Evolutionary conservation across 2,113 vertebrate species (phyloP), one percentile per base, ranked within the genome.

Genomic region (Oophaga pumilio): DNA sequence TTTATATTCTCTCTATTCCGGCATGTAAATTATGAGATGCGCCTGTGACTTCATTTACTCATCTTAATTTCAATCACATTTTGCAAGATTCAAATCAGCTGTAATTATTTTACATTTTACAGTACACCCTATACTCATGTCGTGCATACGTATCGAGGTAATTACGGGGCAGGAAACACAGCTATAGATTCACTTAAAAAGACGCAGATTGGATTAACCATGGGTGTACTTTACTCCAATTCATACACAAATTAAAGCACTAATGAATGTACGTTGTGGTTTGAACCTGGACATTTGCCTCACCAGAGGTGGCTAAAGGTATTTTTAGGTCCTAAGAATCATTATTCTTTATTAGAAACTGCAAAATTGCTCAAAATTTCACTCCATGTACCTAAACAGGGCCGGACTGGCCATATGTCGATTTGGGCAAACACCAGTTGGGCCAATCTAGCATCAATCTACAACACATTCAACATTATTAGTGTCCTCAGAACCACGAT

Each of bases 51-150:
- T 87, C 86, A 83, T 87, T 87, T 87, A 87, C 86, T 76, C 87
- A 84, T 88, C 81, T 88, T 88, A 88, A 88, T 88, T 88, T 88
- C 87, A 88, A 88, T 88, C 87, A 88, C 87, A 88, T 81, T 88
- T 88, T 66, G 80, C 87, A 77, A 88, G 87, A 88, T 77, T 84
- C 81, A 84, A 88, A 88, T 88, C 87, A 88, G 87, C 87, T 53
- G 71, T 88, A 88, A 88, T 88, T 88, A 88, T 88, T 88, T 88
- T 84, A 76, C 87, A 88, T 88, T 88, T 83, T 84, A 73, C 80
- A 73, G 87, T 84, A 68, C 87, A 88, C 87, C 87, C 80, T 88
- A 88, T 88, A 88, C 74, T 77, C 81, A 88, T 89, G 71, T 71
- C 74, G 80, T 88, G 87, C 87, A 84, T 88, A 77, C 81, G 87